Conservation (phyloP, 2,113 vertebrate species). For the Spilogale gracilis region DNA sequence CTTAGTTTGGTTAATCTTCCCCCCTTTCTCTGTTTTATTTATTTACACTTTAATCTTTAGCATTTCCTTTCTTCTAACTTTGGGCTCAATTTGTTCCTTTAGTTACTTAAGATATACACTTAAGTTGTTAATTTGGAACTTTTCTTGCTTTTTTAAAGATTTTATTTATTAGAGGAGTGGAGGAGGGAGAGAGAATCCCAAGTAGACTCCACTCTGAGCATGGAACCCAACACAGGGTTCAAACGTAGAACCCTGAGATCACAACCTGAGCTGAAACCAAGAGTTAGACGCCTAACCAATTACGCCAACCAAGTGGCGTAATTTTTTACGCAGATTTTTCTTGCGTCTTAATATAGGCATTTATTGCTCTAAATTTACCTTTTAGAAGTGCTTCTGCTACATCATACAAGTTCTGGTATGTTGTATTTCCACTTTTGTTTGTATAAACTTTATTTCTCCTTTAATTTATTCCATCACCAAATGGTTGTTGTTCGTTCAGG, state of each 20-base stretch:
- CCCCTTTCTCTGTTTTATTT: background rate
- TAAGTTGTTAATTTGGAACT: background rate
- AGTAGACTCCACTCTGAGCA: no score
- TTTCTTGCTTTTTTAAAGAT: background rate
- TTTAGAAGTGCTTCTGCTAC: background rate
- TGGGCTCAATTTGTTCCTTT: no score
- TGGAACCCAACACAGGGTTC: no score
- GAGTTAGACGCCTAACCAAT: no score
- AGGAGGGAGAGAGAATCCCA: no score
- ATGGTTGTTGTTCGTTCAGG: background rate
- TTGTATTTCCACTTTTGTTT: background rate
- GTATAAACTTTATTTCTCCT: background rate
- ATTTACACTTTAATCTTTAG: no score
- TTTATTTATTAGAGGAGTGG: no score
- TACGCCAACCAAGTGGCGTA: no score
- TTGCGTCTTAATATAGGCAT: background rate
- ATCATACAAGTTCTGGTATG: background rate
- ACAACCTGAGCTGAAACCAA: no score
- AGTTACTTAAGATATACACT: background rate
- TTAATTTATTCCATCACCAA: background rate
- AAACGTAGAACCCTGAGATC: no score
- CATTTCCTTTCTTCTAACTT: no score
- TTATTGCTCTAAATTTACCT: background rate
- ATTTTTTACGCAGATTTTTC: no score
- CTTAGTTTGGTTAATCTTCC: background rate